phyloP scores from a whole-genome alignment of 2,113 vertebrate genomes.

The Oceanodroma tethys region DNA sequence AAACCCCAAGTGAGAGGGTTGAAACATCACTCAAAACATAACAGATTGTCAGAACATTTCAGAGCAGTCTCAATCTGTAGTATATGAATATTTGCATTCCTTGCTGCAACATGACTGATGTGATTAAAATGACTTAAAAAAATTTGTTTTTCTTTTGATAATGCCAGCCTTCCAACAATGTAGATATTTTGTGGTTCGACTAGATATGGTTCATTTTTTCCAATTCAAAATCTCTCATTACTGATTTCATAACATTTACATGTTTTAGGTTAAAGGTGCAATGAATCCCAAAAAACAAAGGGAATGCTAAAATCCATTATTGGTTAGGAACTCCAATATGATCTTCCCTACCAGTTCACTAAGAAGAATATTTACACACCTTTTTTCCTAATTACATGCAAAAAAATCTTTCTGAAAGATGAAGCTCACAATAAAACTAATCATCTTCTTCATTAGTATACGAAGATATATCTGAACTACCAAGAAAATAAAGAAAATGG shows the following conservation, averaged over 20 bases:
- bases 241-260: background rate
- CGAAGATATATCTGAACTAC: background rate
- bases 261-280: background rate
- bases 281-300: background rate
- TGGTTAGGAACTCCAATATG: background rate
- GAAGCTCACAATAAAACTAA: constrained; percentile 10
- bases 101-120: constrained; percentile 17
- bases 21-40: constrained; percentile 59
- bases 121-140: background rate
- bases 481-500: constrained; percentile 22
- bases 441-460: constrained; percentile 15
- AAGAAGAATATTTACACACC: background rate
- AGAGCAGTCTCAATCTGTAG: constrained; percentile 50
- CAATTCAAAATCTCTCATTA: background rate
- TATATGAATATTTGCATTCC: constrained; percentile 45
- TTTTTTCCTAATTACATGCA: constrained; percentile 10
- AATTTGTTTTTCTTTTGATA: background rate
- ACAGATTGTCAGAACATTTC: constrained; percentile 60
- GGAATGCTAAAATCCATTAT: background rate
- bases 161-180: background rate
- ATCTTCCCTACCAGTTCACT: background rate
- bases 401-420: constrained; percentile 36
- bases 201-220: background rate
- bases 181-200: background rate
- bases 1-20: constrained; percentile 51